Base-by-base conservation (phyloP, 2,113 vertebrate species). In the Apodemus speciosus region DNA sequence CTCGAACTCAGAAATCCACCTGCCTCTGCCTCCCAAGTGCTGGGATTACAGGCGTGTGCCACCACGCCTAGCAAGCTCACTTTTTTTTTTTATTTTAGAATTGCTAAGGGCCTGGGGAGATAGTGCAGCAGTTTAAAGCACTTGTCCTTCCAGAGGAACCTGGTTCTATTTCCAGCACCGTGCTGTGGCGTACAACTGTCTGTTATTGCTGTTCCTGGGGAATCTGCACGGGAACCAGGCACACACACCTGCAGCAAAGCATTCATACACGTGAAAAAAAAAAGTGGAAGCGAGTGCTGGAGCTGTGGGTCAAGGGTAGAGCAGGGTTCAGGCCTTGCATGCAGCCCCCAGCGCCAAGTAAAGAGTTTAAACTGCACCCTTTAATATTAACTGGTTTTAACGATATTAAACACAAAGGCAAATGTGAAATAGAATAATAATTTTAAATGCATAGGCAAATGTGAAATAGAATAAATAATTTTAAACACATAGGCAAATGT, bases 71-170 rank as follows among this genome's bases (percentile, higher is more conserved):
- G n/a, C n/a, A n/a, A n/a, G n/a, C 58, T 40, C 9, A 84, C 73
- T 89, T 21, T 62, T 79, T 89, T 21, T 62, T 85, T 84, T 83
- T 64, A 88, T 77, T 85, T 94, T 83, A 40, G 68, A 94, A 69
- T 64, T 43, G n/a, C 53, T 69, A 40, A 30, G 77, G 30, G 21
- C 1, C 53, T 38, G 53, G 53, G 35, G n/a, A 38, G 35, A 58
- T n/a, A n/a, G 77, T 11, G 14, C n/a, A 40, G 77, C 11, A 38
- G 11, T 27, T n/a, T 25, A n/a, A n/a, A 38, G 35, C 53, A 58
- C 13, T 27, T 27, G 11, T 40, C 38, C 77, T 58, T 27, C 6
- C 53, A 80, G 35, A 80, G n/a, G n/a, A 80, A 38, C 6, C 51
- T 38, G 35, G 51, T 38, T 58, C 20, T 14, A 0, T 80, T 58